Conservation (phyloP, 2,797 vertebrate genomes). For the Melanotaenia boesemani region DNA sequence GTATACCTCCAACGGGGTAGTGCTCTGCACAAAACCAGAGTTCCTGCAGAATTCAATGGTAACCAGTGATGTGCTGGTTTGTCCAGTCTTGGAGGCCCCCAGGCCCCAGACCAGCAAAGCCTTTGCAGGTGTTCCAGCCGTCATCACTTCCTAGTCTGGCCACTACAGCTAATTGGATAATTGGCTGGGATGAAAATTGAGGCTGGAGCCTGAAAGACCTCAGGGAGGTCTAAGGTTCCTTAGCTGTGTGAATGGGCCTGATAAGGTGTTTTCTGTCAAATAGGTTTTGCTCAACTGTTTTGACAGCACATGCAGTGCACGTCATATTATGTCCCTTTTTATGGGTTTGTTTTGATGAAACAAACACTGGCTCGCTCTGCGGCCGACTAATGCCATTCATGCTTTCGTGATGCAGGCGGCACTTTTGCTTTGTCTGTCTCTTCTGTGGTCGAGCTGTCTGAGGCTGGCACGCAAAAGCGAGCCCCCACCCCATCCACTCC, state of each 20-base stretch:
- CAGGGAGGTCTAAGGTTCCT: conserved; percentile 47
- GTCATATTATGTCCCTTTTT: conserved; percentile 39
- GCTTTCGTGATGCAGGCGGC: conserved; percentile 52
- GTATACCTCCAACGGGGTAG: background rate
- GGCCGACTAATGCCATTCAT: conserved; percentile 63
- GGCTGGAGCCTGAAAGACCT: conserved; percentile 50
- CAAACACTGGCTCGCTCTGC: conserved; percentile 55
- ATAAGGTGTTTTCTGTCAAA: conserved; percentile 55
- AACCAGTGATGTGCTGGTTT: conserved; percentile 11
- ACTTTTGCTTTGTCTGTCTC: conserved; percentile 64
- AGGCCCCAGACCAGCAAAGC: conserved; percentile 47
- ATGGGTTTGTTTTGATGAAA: conserved; percentile 68
- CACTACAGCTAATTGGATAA: conserved; percentile 79
- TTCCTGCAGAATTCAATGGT: background rate
- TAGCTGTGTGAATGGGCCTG: conserved; percentile 43
- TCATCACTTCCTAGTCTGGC: conserved; percentile 67
- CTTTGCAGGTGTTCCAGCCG: conserved; percentile 67
- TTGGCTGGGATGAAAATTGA: conserved; percentile 69
- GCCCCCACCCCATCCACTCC: conserved; percentile 59
- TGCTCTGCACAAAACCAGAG: conserved; percentile 1
- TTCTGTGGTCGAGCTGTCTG: conserved; percentile 71
- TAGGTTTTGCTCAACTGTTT: conserved; percentile 28
- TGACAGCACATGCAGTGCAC: conserved; percentile 53
- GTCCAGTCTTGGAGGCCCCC: conserved; percentile 13
- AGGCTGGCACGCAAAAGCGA: conserved; percentile 74